Evolutionary conservation across 2,888 invertebrate genomes (phyloP), one percentile per base, ranked within the genome.

Genomic region (Acrobasis suavella): DNA sequence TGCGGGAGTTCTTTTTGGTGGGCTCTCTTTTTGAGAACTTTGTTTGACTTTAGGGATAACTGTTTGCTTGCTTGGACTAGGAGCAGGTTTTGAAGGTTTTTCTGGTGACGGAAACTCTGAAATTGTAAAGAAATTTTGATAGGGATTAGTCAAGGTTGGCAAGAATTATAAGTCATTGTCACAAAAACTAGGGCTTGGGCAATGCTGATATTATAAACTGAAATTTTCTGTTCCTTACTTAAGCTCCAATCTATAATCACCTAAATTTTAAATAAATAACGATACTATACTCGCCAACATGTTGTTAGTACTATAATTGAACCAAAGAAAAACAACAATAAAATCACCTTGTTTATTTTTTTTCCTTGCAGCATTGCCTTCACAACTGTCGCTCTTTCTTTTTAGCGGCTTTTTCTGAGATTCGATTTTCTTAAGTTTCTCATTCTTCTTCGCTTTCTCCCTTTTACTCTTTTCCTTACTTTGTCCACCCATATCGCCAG

Each of bases 351-450:
- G 79, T 72, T 78, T 87, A 22, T 69, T 69, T 68, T 77, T 84
- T 65, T 84, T 83, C 58, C 71, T 81, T 0, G 72, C 70, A 49
- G 76, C 66, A 46, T 67, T 77, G 42, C 77, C 80, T 49, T 77
- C 78, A 61, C 71, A 66, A 42, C 72, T 72, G 71, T 86, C 86
- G 71, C 85, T 87, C 78, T 86, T 91, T 60, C 90, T 78, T 69
- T 91, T 91, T 17, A 80, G 69, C 54, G 69, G 70, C 65, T 80
- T 87, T 67, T 78, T 87, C 46, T 72, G 71, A 12, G 64, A 54
- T 46, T 86, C 84, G 50, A 83, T 80, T 69, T 71, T 80, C 67
- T 75, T 85, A 46, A 66, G 80, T 60, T 79, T 84, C 55, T 81
- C 81, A 67, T 66, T 76, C 63, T 67, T 66, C 65, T 71, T 74